Base-by-base conservation (phyloP, 2,888 invertebrate genomes). In the Phortica okadai region DNA sequence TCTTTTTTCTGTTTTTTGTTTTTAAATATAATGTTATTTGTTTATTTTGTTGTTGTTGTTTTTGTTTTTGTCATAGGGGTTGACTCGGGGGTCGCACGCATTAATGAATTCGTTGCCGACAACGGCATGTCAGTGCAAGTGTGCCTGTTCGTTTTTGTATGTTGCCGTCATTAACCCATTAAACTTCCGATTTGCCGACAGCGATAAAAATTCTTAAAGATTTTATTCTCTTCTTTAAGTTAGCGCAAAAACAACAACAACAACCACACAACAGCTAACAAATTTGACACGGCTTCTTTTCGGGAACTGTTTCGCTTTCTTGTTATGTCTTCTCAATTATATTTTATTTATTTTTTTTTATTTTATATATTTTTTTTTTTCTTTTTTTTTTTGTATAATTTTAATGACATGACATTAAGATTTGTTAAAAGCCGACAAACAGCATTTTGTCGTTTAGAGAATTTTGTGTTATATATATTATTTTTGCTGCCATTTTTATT, bases 341-440 rank as follows among this genome's bases (percentile, higher is more conserved):
- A 62, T 69, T 45, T 77, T 75, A 78, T 77, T 76, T 25, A 72
- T 7, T 78, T 73, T 73, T 75, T 72, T 58, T 69, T 74, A 66
- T 33, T 33, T 67, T 74, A 64, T 41, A n/a, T 33, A 14, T 82
- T 86, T 86, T 86, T 85, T 0, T 33, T 79, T 72, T 72, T 74
- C 67, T 74, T 58, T 69, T n/a, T 74, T 58, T 69, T 74, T 67
- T 33, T 33, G 72, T 74, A 64, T 16, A 54, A 14, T 82, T 86
- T 86, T 86, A 87, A 86, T 86, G 88, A 88, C 86, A 87, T 83
- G 85, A 87, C 86, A 88, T 86, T 87, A 86, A 86, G 84, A 86
- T 85, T 86, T 85, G 87, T 86, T 86, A 87, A 87, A 87, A 82
- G 83, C 82, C 83, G 87, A 78, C 81, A 79, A 80, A 83, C 77